A percentile compares a stretch with the other conserved stretches of the same genome.
These are phyloP conservation scores for Gallinago media DNA, from an alignment of 2,113 vertebrate genomes.

Conservation along the genomic window DNA sequence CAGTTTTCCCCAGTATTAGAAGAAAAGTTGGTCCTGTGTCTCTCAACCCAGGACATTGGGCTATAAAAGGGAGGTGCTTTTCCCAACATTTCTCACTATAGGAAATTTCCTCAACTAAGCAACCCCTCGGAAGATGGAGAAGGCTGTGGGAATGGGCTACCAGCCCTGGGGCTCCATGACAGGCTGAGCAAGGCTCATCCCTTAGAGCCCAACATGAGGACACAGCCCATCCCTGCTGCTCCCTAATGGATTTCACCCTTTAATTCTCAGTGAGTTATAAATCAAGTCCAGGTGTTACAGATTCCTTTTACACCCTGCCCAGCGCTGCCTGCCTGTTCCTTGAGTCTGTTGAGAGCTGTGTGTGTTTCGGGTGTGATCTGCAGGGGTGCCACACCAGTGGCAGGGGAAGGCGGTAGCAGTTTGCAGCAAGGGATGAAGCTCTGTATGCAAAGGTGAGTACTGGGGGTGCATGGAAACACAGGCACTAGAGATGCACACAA, in stretches of 20 bases:
- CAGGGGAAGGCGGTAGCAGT: too few species aligned
- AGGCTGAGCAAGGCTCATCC: background rate
- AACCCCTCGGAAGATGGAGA: background rate
- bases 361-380: background rate
- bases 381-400: rapidly evolving
- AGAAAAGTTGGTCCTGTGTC: too few species aligned
- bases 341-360: background rate
- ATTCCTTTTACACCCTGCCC: background rate
- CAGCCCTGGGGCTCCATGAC: background rate
- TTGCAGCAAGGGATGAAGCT: background rate
- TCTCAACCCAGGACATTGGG: too few species aligned
- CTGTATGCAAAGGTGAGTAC: background rate
- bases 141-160: background rate
- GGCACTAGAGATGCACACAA: rapidly evolving
- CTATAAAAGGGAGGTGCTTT: background rate
- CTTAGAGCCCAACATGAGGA: background rate
- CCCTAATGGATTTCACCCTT: background rate
- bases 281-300: background rate
- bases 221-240: background rate
- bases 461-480: background rate
- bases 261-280: background rate
- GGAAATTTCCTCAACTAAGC: background rate
- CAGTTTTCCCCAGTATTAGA: too few species aligned
- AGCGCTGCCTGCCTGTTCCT: background rate
- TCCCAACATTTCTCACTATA: background rate